Base-by-base conservation (phyloP, 2,113 vertebrate genomes). In the Callopanchax toddi region DNA sequence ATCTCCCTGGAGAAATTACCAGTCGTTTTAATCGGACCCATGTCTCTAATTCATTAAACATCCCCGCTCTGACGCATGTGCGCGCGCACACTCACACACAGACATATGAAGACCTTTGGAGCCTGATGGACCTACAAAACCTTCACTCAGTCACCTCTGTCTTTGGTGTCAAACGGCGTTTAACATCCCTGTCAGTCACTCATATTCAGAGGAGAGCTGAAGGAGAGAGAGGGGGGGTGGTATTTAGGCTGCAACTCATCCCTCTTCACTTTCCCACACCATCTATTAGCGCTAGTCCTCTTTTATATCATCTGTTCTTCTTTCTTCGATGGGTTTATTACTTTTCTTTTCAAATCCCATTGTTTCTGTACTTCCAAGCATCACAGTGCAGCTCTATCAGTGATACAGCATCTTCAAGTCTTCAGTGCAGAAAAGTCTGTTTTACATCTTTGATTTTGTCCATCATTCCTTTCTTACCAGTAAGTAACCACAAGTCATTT, bases 161-260 rank as follows among this genome's bases (percentile, higher is more conserved):
- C 87, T 90, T 87, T 74, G 87, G 88, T 92, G 92, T 93, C 92
- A 93, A 93, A 93, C 87, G 90, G 88, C 91, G 92, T 91, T 93
- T 93, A 93, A 92, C 92, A 92, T 91, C 87, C 78, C 90, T 92
- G 92, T 92, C 92, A 91, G 90, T 93, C 92, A 93, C 62, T 48
- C 71, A 68, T 72, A 81, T 75, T 87, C 87, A 86, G 90, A 92
- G 89, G 88, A 91, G 90, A 92, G 78, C 82, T 89, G 87, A 91
- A 93, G 90, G 87, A 88, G 86, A 87, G 86, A 85, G 77, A 15
- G 63, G 45, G 48, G 64, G 74, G 50, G 64, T 49, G 60, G 78
- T 79, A 82, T 76, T 83, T 80, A 83, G 82, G 67, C 54, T 67
- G 67, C 82, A 83, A 83, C 83, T 82, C 76, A 87, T 87, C 79